phyloP scores from a whole-genome alignment of 1,140 invertebrate genomes.

The Drosophila ogumai region DNA sequence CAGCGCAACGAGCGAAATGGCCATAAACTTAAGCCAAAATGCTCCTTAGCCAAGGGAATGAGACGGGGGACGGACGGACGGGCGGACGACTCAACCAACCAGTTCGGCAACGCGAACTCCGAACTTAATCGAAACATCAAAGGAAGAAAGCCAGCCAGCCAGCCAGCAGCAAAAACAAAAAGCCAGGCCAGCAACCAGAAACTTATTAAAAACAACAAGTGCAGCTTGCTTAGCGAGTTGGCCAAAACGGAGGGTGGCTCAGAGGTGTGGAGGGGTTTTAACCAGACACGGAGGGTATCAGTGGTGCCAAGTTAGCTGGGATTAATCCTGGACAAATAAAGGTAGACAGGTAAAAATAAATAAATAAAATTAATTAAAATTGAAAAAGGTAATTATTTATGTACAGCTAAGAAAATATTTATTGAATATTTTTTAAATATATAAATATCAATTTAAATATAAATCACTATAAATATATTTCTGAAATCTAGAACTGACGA shows the following conservation, averaged over 20 bases:
- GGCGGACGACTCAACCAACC: conserved; percentile 63
- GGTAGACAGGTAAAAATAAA: neutral
- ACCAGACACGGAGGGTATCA: neutral
- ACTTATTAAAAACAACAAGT: conserved; percentile 84
- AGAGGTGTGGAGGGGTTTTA: neutral
- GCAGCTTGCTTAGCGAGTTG: conserved; percentile 55
- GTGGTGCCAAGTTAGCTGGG: conserved; percentile 2
- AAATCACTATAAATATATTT: too few relatives aligned
- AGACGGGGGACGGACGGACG: neutral
- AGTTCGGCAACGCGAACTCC: conserved; percentile 78
- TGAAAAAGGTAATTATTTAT: too few relatives aligned
- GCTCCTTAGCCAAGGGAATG: conserved; percentile 29
- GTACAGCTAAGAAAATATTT: too few relatives aligned
- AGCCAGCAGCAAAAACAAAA: conserved; percentile 36
- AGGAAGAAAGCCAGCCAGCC: conserved; percentile 51
- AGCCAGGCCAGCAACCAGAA: conserved; percentile 56
- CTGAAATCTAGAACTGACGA: neutral
- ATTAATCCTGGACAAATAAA: neutral
- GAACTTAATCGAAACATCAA: conserved; percentile 84
- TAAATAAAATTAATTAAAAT: neutral
- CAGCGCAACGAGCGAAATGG: conserved; percentile 77
- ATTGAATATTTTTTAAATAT: neutral
- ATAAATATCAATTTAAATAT: neutral
- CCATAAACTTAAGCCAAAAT: conserved; percentile 78
- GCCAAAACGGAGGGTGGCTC: conserved; percentile 14